A percentile compares a stretch with the other conserved stretches of the same genome.
Conservation (phyloP, 2,797 vertebrate species). For the Trachurus trachurus region DNA sequence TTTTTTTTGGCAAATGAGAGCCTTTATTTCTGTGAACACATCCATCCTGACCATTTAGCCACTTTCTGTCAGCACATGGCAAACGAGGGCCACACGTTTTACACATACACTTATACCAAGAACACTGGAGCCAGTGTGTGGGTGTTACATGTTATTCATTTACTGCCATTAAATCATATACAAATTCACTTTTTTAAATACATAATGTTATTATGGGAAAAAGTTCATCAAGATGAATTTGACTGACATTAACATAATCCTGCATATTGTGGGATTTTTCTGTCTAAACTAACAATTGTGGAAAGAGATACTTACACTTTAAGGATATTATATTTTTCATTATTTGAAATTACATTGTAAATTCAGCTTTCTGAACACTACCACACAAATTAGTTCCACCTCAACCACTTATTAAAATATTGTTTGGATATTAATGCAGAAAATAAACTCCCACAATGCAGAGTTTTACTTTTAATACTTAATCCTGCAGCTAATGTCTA, state of each 20-base stretch:
- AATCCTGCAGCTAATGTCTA: neutral
- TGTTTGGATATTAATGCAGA: neutral
- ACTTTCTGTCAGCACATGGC: neutral
- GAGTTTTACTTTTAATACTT: neutral
- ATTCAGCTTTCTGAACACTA: neutral
- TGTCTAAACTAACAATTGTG: neutral
- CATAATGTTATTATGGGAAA: too few species aligned
- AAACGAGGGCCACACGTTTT: neutral
- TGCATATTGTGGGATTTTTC: neutral
- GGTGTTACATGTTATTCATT: neutral
- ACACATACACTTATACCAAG: too few species aligned
- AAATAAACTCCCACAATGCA: neutral
- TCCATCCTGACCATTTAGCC: neutral
- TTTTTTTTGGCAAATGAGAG: conserved; percentile 19
- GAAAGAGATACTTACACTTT: neutral
- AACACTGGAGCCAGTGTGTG: too few species aligned
- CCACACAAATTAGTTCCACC: neutral
- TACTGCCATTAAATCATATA: neutral
- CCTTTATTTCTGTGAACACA: conserved; percentile 42
- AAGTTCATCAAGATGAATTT: too few species aligned
- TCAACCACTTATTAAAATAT: neutral
- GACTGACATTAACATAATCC: neutral
- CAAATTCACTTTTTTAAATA: neutral
- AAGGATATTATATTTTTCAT: neutral
- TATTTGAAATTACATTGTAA: neutral